These are phyloP conservation scores for Valencia hispanica DNA, from an alignment of 2,797 vertebrate genomes.

Conservation along the genomic window DNA sequence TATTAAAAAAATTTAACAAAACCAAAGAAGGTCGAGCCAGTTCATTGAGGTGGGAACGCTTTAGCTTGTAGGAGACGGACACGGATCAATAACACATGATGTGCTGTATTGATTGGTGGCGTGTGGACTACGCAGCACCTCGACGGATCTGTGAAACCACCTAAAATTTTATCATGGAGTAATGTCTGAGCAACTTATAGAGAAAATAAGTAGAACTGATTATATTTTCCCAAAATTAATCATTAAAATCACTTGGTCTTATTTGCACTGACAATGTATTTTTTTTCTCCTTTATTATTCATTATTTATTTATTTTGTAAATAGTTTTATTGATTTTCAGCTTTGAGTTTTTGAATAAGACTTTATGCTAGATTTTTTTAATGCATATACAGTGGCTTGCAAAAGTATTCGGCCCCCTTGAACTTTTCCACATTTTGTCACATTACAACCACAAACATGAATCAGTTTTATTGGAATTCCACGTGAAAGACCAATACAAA, in stretches of 20 bases:
- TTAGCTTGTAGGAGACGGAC: not conserved
- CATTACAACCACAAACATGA: too few species aligned
- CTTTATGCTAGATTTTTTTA: not conserved
- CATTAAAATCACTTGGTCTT: not conserved
- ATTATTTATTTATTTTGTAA: not conserved
- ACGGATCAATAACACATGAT: constrained; percentile 4
- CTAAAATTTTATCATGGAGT: not conserved
- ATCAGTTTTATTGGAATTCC: too few species aligned
- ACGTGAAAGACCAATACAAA: too few species aligned
- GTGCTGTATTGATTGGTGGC: not conserved
- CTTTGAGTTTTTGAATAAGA: not conserved
- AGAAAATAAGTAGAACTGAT: not conserved
- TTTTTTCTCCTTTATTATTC: not conserved
- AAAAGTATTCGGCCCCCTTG: too few species aligned
- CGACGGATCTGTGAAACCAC: not conserved
- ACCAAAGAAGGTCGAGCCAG: not conserved
- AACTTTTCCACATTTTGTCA: too few species aligned
- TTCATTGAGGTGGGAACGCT: not conserved
- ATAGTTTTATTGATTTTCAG: not conserved
- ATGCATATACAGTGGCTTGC: too few species aligned
- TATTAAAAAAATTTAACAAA: not conserved
- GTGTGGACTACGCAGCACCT: not conserved
- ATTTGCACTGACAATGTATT: not conserved
- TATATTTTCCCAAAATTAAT: not conserved
- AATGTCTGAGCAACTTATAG: not conserved